Evolutionary conservation across 2,113 vertebrate genomes (phyloP).

Genomic region (Psephotus haematonotus): DNA sequence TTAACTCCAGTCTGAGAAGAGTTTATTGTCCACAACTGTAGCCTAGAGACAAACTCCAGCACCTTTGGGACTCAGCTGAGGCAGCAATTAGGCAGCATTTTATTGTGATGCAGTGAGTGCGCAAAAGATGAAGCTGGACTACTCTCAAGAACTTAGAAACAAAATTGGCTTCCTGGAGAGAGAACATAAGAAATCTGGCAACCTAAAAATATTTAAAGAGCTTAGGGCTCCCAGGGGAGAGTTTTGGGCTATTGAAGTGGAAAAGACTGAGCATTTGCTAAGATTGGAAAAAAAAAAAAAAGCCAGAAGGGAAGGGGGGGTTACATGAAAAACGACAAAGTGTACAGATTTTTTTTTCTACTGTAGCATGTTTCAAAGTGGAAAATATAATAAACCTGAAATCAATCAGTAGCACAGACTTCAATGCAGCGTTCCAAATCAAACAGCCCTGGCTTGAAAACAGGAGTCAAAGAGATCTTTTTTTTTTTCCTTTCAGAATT

Average conservation of each 20-base stretch:
- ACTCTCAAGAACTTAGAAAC: slow-evolving; percentile 61
- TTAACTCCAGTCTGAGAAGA: slow-evolving; percentile 62
- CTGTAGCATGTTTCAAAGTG: slow-evolving; percentile 55
- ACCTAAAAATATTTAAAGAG: slow-evolving; percentile 76
- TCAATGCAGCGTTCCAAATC: slow-evolving; percentile 38
- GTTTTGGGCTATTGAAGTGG: slow-evolving; percentile 65
- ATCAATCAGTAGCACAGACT: slow-evolving; percentile 60
- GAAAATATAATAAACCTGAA: slow-evolving; percentile 62
- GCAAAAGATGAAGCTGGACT: slow-evolving; percentile 59
- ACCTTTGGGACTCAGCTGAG: slow-evolving; percentile 63
- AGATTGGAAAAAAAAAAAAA: slow-evolving; percentile 5
- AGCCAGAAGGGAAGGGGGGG: fast-evolving
- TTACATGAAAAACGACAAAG: slow-evolving; percentile 63
- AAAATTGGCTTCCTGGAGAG: slow-evolving; percentile 73
- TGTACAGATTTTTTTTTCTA: neutral
- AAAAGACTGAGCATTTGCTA: slow-evolving; percentile 67
- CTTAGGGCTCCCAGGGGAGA: slow-evolving; percentile 65
- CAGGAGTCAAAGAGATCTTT: slow-evolving; percentile 23
- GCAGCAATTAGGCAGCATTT: slow-evolving; percentile 70
- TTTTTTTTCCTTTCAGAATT: slow-evolving; percentile 46
- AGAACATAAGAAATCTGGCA: slow-evolving; percentile 72
- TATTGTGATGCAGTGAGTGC: slow-evolving; percentile 64
- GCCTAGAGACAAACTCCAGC: slow-evolving; percentile 61
- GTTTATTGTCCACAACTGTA: slow-evolving; percentile 61
- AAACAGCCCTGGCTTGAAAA: slow-evolving; percentile 49